Conservation (phyloP, 2,113 vertebrate species). For the Mustela nigripes region DNA sequence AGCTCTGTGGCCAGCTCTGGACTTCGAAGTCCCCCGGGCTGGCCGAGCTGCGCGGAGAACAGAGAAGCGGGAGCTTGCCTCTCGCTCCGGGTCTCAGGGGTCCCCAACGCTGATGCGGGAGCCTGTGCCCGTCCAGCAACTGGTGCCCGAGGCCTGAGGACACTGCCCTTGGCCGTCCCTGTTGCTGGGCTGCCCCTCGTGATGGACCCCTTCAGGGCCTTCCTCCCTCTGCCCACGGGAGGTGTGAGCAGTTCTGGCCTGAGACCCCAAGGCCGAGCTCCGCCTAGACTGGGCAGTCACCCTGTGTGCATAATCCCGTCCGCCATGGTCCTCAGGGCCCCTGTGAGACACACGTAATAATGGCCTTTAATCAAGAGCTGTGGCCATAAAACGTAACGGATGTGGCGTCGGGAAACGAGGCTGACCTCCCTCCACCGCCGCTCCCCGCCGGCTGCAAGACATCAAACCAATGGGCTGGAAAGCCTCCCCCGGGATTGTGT, state of each 20-base stretch:
- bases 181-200: rapidly evolving
- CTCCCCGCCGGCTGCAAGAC: conserved; percentile 7
- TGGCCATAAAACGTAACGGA: conserved; percentile 51
- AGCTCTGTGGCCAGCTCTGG: background rate
- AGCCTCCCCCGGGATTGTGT: background rate
- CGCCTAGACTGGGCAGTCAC: background rate
- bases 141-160: too few species aligned
- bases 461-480: conserved; percentile 38
- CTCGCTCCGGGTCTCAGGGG: background rate
- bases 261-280: background rate
- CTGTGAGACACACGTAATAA: background rate
- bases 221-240: background rate
- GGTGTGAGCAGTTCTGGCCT: background rate
- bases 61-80: background rate
- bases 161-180: background rate
- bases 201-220: background rate
- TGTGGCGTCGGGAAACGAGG: conserved; percentile 17
- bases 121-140: background rate
- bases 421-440: background rate
- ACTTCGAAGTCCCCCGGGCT: rapidly evolving
- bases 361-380: conserved; percentile 61
- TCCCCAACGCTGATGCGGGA: rapidly evolving
- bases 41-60: background rate
- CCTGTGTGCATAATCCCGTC: conserved; percentile 33
- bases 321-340: conserved; percentile 16